These are phyloP conservation scores for Hermaeophaga mercurialis DNA, from an alignment of 2,888 invertebrate species.

Conservation along the genomic window DNA sequence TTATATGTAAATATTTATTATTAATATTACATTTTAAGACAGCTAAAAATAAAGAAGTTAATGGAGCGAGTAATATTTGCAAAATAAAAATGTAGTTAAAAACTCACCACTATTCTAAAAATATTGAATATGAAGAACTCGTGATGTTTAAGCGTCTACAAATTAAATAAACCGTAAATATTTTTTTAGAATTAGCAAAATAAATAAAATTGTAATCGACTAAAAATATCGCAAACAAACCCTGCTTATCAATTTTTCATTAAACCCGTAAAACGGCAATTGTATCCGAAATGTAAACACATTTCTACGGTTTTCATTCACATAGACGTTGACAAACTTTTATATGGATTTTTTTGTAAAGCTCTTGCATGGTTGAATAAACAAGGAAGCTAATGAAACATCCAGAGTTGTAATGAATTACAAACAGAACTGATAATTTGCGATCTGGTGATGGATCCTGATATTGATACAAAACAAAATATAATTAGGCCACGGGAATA, in stretches of 20 bases:
- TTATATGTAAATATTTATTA: no score
- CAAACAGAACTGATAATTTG: constrained; percentile 24
- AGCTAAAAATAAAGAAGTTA: no score
- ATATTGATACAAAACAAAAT: no score
- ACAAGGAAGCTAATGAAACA: constrained; percentile 31
- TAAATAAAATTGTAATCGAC: not conserved
- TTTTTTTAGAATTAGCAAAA: no score
- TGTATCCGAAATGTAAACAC: constrained; percentile 17
- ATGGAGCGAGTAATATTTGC: no score
- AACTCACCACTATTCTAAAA: no score
- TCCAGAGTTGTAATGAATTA: constrained; percentile 23
- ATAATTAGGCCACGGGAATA: no score
- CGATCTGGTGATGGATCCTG: constrained; percentile 3
- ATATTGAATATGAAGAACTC: no score
- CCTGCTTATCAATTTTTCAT: constrained; percentile 12
- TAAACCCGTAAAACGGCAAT: constrained; percentile 13
- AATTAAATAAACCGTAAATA: no score
- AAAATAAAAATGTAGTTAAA: no score
- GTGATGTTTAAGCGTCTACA: no score
- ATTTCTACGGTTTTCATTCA: not conserved
- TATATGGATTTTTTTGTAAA: constrained; percentile 24
- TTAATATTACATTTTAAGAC: no score
- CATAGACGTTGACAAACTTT: constrained; percentile 19
- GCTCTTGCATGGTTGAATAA: constrained; percentile 20
- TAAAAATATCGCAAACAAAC: constrained; percentile 8